Percentiles rank a stretch among this genome's conserved stretches.
These are phyloP conservation scores for Bellardia pandia DNA, from an alignment of 2,888 invertebrate species.

Conservation along the genomic window DNA sequence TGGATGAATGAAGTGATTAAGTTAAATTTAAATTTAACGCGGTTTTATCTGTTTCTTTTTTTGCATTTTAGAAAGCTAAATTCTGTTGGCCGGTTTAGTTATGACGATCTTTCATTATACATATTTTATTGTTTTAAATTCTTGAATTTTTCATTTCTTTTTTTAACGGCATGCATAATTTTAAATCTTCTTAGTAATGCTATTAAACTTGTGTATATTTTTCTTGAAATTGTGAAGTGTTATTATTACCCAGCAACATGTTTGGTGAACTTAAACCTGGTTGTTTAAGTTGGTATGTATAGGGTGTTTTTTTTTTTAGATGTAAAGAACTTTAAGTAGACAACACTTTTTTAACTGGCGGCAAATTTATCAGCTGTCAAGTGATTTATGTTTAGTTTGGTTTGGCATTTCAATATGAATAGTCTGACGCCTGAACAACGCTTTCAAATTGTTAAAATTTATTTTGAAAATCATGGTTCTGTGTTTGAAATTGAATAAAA, in stretches of 20 bases:
- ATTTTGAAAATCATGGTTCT: too few species aligned
- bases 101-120: not conserved
- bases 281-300: too few species aligned
- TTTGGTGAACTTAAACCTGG: not conserved
- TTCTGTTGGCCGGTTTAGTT: not conserved
- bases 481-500: too few species aligned
- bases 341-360: too few species aligned
- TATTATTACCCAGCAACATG: not conserved
- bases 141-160: not conserved
- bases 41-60: not conserved
- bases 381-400: too few species aligned
- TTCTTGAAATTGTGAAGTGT: not conserved
- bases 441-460: too few species aligned
- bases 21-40: constrained; percentile 2
- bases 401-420: too few species aligned
- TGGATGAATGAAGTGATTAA: not conserved
- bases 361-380: too few species aligned
- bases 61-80: not conserved
- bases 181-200: not conserved
- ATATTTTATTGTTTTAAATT: not conserved
- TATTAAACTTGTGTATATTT: not conserved
- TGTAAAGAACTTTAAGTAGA: too few species aligned
- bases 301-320: too few species aligned
- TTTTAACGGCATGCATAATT: not conserved
- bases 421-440: too few species aligned